Evolutionary conservation across 1,140 invertebrate species (phyloP).

Genomic region (Lucilia cuprina): DNA sequence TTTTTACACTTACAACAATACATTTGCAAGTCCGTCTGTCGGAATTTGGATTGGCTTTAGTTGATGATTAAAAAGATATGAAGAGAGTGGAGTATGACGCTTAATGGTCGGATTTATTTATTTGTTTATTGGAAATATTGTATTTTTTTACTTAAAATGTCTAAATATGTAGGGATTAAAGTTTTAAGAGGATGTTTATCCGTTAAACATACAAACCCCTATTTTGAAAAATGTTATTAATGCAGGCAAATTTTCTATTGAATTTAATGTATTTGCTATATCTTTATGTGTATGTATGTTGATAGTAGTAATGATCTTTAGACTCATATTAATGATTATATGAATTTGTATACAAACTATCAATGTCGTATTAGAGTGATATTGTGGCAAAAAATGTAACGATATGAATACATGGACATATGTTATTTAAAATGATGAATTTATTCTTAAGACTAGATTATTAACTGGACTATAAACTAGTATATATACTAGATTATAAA

Average conservation of each 20-base stretch:
- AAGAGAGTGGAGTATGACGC: not conserved
- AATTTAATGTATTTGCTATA: not conserved
- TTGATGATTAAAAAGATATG: not conserved
- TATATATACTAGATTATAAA: no score
- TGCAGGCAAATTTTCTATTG: not conserved
- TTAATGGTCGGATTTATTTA: not conserved
- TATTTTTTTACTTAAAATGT: not conserved
- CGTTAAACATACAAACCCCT: slow-evolving; percentile 6
- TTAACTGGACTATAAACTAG: no score
- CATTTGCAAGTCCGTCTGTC: not conserved
- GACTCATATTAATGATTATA: not conserved
- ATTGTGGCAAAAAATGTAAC: not conserved
- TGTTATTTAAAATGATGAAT: no score
- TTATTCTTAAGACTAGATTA: no score
- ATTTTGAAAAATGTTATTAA: not conserved
- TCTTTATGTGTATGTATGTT: not conserved
- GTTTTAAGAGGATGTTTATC: not conserved
- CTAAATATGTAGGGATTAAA: slow-evolving; percentile 6
- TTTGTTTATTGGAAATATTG: not conserved
- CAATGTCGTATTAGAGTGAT: slow-evolving; percentile 23
- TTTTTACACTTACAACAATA: not conserved
- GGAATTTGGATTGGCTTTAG: not conserved
- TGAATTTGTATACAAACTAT: slow-evolving; percentile 22
- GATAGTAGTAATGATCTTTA: slow-evolving; percentile 3
- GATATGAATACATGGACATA: no score